These are phyloP conservation scores for Sisor rabdophorus DNA, from an alignment of 2,113 vertebrate genomes.

Conservation along the genomic window DNA sequence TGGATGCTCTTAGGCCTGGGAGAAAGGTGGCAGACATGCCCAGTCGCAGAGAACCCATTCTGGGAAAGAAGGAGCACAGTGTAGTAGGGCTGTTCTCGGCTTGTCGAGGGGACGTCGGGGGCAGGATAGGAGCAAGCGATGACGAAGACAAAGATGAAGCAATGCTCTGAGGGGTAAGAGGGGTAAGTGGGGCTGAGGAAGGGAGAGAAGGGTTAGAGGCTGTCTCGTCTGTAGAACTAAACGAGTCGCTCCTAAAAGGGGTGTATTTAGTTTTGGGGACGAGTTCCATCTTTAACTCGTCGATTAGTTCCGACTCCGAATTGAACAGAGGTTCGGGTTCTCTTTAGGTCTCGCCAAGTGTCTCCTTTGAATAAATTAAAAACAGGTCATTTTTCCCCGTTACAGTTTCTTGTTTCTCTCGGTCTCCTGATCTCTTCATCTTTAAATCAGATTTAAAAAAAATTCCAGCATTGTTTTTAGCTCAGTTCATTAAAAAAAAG, in stretches of 20 bases:
- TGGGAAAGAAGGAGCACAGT: slow-evolving; percentile 93
- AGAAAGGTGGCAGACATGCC: slow-evolving; percentile 80
- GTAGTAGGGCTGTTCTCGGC: slow-evolving; percentile 87
- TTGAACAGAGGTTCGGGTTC: slow-evolving; percentile 46
- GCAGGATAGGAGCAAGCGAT: slow-evolving; percentile 76
- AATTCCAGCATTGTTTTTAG: slow-evolving; percentile 40
- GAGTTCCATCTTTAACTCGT: slow-evolving; percentile 78
- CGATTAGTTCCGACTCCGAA: slow-evolving; percentile 43
- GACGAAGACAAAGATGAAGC: slow-evolving; percentile 79
- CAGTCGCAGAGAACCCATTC: slow-evolving; percentile 86
- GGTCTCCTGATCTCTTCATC: slow-evolving; percentile 48
- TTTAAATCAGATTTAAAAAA: slow-evolving; percentile 37
- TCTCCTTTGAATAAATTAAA: slow-evolving; percentile 51
- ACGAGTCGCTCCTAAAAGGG: slow-evolving; percentile 87
- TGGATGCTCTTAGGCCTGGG: slow-evolving; percentile 67
- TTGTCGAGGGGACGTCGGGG: slow-evolving; percentile 65
- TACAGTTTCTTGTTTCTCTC: slow-evolving; percentile 44
- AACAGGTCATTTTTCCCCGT: slow-evolving; percentile 56
- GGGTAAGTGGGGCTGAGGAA: slow-evolving; percentile 71
- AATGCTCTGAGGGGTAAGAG: slow-evolving; percentile 64
- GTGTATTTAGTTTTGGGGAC: slow-evolving; percentile 91
- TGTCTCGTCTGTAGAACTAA: slow-evolving; percentile 77
- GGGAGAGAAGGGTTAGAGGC: slow-evolving; percentile 70
- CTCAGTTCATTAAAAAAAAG: slow-evolving; percentile 30
- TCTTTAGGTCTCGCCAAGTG: slow-evolving; percentile 57